Percentiles rank a stretch among this genome's conserved stretches.
Evolutionary conservation across 2,888 invertebrate genomes (phyloP).

Genomic region (Peribatodes rhomboidaria): DNA sequence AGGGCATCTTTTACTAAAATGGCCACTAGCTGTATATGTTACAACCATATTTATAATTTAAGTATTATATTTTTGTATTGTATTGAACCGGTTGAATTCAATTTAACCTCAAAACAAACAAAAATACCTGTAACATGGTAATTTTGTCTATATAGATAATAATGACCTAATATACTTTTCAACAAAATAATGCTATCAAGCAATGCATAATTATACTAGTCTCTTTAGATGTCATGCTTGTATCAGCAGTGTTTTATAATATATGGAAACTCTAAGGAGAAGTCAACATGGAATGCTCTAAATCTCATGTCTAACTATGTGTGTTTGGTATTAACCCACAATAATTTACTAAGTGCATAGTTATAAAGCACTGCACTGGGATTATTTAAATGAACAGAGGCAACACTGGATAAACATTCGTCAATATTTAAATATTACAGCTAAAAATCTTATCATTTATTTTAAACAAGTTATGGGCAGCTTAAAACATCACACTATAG

Average conservation of each 20-base stretch:
- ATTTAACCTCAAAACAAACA: conserved; percentile 11
- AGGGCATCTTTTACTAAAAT: not conserved
- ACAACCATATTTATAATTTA: not conserved
- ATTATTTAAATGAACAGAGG: conserved; percentile 56
- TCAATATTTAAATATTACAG: conserved; percentile 53
- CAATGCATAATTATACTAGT: conserved; percentile 66
- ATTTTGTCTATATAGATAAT: conserved; percentile 39
- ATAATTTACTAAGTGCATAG: conserved; percentile 66
- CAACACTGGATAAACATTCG: conserved; percentile 62
- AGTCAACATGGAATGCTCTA: conserved; percentile 78
- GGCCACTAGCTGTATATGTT: not conserved
- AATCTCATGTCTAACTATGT: conserved; percentile 54
- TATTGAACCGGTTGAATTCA: not conserved
- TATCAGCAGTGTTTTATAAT: conserved; percentile 61
- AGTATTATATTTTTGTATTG: conserved; percentile 1
- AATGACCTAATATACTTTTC: conserved; percentile 49
- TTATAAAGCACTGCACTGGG: conserved; percentile 67
- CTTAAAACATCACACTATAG: conserved; percentile 21
- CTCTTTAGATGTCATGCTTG: conserved; percentile 60
- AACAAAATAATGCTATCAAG: conserved; percentile 62
- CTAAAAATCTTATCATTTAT: conserved; percentile 51
- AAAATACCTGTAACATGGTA: conserved; percentile 31
- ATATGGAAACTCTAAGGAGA: conserved; percentile 60
- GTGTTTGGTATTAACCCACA: conserved; percentile 46
- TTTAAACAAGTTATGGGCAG: conserved; percentile 39